Base-by-base conservation (phyloP, 1,140 invertebrate genomes). In the Drosophila arizonae region DNA sequence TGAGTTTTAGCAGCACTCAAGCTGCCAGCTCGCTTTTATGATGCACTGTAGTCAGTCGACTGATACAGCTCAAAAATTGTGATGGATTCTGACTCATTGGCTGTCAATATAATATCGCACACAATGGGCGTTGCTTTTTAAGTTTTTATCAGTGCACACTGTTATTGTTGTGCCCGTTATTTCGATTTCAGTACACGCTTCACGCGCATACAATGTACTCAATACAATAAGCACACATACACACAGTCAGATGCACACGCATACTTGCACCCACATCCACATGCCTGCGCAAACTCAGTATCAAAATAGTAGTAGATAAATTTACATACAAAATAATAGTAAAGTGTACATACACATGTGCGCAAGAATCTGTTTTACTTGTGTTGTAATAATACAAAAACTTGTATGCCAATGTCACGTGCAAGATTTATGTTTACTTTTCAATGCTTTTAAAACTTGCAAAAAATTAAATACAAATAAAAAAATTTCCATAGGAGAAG, bases 221-320 rank as follows among this genome's bases (percentile, higher is more conserved):
- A 5, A 48, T 33, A 17, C 52, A 72, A 13, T 21, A 55, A 46
- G 13, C 15, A 55, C 39, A 65, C 39, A 66, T 56, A 60, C 51
- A 43, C 66, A n/a, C 26, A 64, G 28, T 21, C 24, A 41, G 43
- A 24, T 3, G 46, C 45, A 68, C 51, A 43, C 30, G 33, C n/a
- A 45, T 13, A 43, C n/a, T 43, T 43, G 5, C 43, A 45, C 51
- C 36, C 13, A 36, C 58, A 45, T 54, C 46, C 45, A 75, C 60
- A 72, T 30, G 33, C 61, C 63, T 72, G 82, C 82, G 82, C 82
- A 87, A 82, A 51, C 82, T 70, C 84, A 79, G 76, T 79, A 45
- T 48, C 30, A 48, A 56, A 79, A 79, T 73, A 72, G 76, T 76
- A 71, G 72, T 76, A 77, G 72, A 87, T 79, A 82, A 67, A 65